Evolutionary conservation across 1,140 invertebrate species (phyloP).

Genomic region (Halotydeus destructor): DNA sequence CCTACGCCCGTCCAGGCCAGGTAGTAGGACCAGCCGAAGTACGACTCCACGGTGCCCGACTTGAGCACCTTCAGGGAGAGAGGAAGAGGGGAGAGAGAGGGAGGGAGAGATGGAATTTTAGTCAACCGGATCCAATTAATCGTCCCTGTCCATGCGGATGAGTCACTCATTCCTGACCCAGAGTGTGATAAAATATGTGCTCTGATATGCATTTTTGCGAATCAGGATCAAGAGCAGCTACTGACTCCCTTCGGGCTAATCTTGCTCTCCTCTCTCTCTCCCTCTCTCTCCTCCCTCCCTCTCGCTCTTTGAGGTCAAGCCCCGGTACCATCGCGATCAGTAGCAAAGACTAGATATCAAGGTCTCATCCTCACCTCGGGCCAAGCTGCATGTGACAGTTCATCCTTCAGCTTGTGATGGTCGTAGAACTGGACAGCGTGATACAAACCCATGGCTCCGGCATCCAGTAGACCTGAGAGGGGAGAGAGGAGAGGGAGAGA

Average conservation of each 20-base stretch:
- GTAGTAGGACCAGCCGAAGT: conserved; percentile 88
- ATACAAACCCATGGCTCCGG: conserved; percentile 81
- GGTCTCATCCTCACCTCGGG: conserved; percentile 52
- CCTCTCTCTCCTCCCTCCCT: too few species aligned
- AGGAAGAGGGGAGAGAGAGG: conserved; percentile 10
- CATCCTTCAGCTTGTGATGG: conserved; percentile 72
- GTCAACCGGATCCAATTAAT: too few species aligned
- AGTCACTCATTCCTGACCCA: too few species aligned
- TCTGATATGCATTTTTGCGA: too few species aligned
- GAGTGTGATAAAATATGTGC: too few species aligned
- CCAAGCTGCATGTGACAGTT: conserved; percentile 68
- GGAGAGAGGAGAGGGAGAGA: conserved; percentile 1
- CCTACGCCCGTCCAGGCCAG: conserved; percentile 82
- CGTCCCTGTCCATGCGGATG: too few species aligned
- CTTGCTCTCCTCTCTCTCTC: too few species aligned
- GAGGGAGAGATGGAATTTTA: too few species aligned
- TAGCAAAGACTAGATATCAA: neutral
- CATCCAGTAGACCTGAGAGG: conserved; percentile 53
- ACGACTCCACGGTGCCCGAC: conserved; percentile 43
- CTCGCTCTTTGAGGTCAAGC: too few species aligned
- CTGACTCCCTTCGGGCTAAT: too few species aligned
- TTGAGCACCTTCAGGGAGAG: conserved; percentile 46
- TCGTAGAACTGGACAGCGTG: conserved; percentile 87
- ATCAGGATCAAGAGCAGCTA: too few species aligned
- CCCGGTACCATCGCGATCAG: too few species aligned